These are phyloP conservation scores for Rhinopomastus cyanomelas DNA, from an alignment of 2,113 vertebrate genomes.

Conservation along the genomic window DNA sequence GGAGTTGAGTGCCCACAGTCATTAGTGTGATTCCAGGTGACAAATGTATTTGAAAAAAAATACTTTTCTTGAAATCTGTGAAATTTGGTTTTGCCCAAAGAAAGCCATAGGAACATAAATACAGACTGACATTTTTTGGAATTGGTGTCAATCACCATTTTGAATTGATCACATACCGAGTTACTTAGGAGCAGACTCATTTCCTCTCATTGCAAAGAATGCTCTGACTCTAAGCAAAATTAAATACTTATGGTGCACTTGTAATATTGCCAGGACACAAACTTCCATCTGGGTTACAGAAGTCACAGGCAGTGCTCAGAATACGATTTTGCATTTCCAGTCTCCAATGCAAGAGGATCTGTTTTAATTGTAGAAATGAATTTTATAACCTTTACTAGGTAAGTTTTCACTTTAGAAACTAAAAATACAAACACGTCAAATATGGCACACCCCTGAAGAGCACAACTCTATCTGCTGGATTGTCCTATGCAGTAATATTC, in stretches of 20 bases:
- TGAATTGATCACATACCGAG: neutral
- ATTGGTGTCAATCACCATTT: constrained; percentile 10
- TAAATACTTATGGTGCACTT: constrained; percentile 41
- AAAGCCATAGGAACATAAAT: neutral
- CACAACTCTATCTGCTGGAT: neutral
- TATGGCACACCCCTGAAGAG: neutral
- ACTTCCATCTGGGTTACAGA: constrained; percentile 62
- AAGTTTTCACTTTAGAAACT: neutral
- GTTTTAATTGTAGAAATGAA: neutral
- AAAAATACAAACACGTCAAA: neutral
- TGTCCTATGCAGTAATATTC: neutral
- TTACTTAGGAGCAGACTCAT: constrained; percentile 48
- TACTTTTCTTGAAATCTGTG: neutral
- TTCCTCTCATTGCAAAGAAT: constrained; percentile 71
- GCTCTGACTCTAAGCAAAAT: constrained; percentile 52
- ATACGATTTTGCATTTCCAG: neutral
- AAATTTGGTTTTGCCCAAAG: neutral
- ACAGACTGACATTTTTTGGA: neutral
- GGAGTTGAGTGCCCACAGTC: neutral
- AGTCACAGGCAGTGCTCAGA: neutral
- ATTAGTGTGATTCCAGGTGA: neutral
- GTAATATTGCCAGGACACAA: constrained; percentile 30
- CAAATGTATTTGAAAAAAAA: neutral
- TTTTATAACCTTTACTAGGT: neutral
- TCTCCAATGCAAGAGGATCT: neutral